Conservation (phyloP, 2,113 vertebrate genomes). For the Bolborhynchus lineola region DNA sequence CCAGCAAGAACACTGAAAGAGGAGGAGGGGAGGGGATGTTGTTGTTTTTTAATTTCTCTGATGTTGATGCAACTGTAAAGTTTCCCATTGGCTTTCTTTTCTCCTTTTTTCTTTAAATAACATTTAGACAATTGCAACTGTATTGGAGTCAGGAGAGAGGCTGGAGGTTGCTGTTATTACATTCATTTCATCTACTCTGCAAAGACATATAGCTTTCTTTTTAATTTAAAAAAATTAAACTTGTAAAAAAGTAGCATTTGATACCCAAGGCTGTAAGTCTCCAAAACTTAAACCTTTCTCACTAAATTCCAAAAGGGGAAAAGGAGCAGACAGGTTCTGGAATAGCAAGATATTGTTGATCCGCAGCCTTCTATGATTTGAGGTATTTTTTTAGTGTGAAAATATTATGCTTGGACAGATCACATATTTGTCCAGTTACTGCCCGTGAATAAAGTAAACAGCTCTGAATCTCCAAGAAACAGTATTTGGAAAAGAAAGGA, state of each 20-base stretch:
- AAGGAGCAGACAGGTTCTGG: neutral
- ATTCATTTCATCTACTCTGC: neutral
- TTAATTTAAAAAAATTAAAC: neutral
- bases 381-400: slow-evolving; percentile 62
- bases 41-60: slow-evolving; percentile 16
- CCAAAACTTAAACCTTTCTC: slow-evolving; percentile 26
- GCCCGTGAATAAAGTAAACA: slow-evolving; percentile 56
- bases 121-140: neutral
- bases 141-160: neutral
- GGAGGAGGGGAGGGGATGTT: neutral
- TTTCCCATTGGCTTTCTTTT: neutral
- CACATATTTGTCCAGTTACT: slow-evolving; percentile 59
- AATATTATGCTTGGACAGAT: slow-evolving; percentile 64
- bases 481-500: slow-evolving; percentile 58
- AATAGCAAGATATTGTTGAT: slow-evolving; percentile 63
- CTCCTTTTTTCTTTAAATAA: neutral
- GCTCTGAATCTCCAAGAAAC: slow-evolving; percentile 54
- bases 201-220: neutral
- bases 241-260: neutral
- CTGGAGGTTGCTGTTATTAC: neutral
- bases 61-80: neutral
- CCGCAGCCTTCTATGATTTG: slow-evolving; percentile 56
- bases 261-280: neutral
- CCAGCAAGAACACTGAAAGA: neutral
- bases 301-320: neutral